Percentiles rank a stretch among this genome's conserved stretches.
Evolutionary conservation across 2,888 invertebrate species (phyloP).

Genomic region (Amiota communis): DNA sequence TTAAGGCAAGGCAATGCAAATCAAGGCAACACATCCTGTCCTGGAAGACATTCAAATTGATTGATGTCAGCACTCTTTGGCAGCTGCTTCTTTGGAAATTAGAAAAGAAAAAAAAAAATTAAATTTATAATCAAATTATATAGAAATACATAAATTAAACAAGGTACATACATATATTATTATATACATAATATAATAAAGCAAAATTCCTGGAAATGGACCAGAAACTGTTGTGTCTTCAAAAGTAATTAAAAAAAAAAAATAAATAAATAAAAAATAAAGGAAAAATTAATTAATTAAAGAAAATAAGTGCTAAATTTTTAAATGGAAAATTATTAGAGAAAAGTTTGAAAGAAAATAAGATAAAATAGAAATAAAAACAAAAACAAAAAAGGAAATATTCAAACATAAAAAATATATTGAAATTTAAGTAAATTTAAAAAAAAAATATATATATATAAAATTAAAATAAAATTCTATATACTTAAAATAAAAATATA

Average conservation of each 20-base stretch:
- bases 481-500: neutral
- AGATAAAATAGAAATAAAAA: constrained; percentile 3
- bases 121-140: constrained; percentile 45
- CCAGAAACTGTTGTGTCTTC: constrained; percentile 74
- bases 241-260: constrained; percentile 51
- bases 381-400: neutral
- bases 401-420: neutral
- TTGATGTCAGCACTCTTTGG: too few relatives aligned
- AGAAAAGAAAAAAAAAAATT: constrained; percentile 18
- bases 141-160: constrained; percentile 29
- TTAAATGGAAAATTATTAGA: constrained; percentile 12
- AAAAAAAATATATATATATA: neutral
- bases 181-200: neutral
- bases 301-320: constrained; percentile 46
- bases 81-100: constrained; percentile 9
- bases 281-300: constrained; percentile 28
- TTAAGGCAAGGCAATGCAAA: too few relatives aligned
- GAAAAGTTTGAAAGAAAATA: constrained; percentile 20
- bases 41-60: too few relatives aligned
- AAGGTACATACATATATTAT: neutral
- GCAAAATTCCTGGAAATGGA: constrained; percentile 73
- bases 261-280: constrained; percentile 31
- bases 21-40: too few relatives aligned
- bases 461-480: neutral
- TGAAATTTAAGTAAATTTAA: neutral